Base-by-base conservation (phyloP, 1,140 invertebrate species). In the Drosophila asahinai region DNA sequence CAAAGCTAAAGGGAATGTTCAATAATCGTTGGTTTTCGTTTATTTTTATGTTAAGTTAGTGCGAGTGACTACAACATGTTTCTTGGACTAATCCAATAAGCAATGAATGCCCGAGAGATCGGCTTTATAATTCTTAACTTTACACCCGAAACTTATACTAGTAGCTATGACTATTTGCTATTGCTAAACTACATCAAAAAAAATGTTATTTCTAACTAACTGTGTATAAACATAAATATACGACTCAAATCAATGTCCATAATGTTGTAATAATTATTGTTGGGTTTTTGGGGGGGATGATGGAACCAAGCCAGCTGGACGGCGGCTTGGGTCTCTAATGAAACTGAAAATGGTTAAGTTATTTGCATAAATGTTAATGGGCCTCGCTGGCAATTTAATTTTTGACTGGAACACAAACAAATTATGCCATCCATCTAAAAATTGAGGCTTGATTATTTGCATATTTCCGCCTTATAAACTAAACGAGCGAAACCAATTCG, bases 371-470 rank as follows among this genome's bases (percentile, higher is more conserved):
- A 65, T 61, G 71, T 51, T 51, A 47, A 77, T 64, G 22, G 61
- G 3, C 48, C 25, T 52, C 36, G 58, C n/a, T 40, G 48, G 33
- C 22, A 71, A 57, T 67, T 77, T 81, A 74, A 89, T 89, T 87
- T 80, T 87, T 80, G 82, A 87, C 86, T 89, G 79, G 77, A 78
- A 89, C 62, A 71, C 62, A 89, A 83, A 81, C 73, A 87, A 81
- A 87, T 87, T 83, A 83, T 80, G 68, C 66, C 33, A 12, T 59
- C 33, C 76, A 77, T 71, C 60, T 67, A 51, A 77, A 72, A 72
- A 58, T 51, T 54, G 55, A 80, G 17, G 57, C 45, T 62, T 75
- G 59, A 78, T 89, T 80, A 78, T 89, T 80, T 87, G 83, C 83
- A 87, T 87, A 89, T 89, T 89, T 72, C 54, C 42, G 60, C 59